These are phyloP conservation scores for Chondrilla cf. caribensis DNA, from an alignment of 37 sponge, comb jelly and placozoan species.

Conservation along the genomic window DNA sequence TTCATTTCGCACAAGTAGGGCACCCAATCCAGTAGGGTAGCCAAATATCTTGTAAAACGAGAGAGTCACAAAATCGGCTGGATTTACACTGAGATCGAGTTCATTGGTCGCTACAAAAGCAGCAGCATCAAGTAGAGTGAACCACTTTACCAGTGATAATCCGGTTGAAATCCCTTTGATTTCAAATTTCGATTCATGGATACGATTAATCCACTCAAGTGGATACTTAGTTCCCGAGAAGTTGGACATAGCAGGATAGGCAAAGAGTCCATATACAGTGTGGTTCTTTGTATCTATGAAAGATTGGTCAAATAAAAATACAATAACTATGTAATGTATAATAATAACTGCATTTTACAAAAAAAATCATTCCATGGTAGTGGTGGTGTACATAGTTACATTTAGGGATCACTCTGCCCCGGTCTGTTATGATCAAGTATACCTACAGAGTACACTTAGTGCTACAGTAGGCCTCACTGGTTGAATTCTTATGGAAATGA, in stretches of 20 bases:
- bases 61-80: conserved; percentile 79
- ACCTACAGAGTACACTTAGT: no score
- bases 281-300: no score
- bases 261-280: conserved; percentile 70
- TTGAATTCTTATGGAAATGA: no score
- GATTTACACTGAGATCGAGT: conserved; percentile 59
- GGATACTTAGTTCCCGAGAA: conserved; percentile 92
- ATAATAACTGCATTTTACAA: no score
- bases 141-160: conserved; percentile 26
- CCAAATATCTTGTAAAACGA: conserved; percentile 98
- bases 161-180: not conserved
- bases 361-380: no score
- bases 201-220: conserved; percentile 46
- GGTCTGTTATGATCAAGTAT: no score
- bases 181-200: conserved; percentile 12
- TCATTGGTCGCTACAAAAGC: conserved; percentile 66
- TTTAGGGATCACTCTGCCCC: no score
- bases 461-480: no score
- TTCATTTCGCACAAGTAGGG: conserved; percentile 75
- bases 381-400: no score
- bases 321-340: no score
- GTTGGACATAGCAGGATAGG: conserved; percentile 90
- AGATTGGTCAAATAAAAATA: no score
- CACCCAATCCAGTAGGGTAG: conserved; percentile 93
- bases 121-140: conserved; percentile 80